A percentile compares a stretch with the other conserved stretches of the same genome.
Evolutionary conservation across 2,888 invertebrate genomes (phyloP).

Genomic region (Eupsilia transversa): DNA sequence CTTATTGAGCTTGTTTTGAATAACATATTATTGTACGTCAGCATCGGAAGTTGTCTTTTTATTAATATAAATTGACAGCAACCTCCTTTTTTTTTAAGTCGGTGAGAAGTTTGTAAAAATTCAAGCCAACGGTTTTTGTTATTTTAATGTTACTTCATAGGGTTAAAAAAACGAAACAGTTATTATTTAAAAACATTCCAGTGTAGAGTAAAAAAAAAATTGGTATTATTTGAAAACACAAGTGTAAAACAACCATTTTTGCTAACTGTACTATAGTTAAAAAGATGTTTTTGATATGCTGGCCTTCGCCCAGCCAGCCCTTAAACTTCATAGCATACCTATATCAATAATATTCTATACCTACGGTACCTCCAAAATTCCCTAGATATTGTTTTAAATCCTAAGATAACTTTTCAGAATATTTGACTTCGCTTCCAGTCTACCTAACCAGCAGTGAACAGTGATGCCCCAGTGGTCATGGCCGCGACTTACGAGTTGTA

Average conservation of each 20-base stretch:
- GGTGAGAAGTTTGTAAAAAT: background rate
- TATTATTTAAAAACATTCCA: conserved; percentile 1
- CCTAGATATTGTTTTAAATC: background rate
- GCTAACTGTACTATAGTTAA: too few relatives aligned
- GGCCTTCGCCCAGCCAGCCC: too few relatives aligned
- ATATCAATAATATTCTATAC: too few relatives aligned
- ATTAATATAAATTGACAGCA: background rate
- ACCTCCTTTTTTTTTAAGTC: background rate
- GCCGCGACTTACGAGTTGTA: too few relatives aligned
- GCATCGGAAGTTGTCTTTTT: background rate
- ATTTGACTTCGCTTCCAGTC: background rate
- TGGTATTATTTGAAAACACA: too few relatives aligned
- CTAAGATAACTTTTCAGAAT: background rate
- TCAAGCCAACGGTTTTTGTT: background rate
- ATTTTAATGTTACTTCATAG: background rate
- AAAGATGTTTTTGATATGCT: too few relatives aligned
- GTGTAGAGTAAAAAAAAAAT: too few relatives aligned
- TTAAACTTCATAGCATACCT: too few relatives aligned
- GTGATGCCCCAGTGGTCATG: too few relatives aligned
- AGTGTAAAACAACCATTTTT: too few relatives aligned
- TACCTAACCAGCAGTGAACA: too few relatives aligned
- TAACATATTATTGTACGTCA: background rate
- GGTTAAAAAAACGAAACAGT: background rate
- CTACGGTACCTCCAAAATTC: too few relatives aligned
- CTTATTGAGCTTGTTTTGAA: background rate